Evolutionary conservation across 2,113 vertebrate genomes (phyloP).

Genomic region (Rhea americana): DNA sequence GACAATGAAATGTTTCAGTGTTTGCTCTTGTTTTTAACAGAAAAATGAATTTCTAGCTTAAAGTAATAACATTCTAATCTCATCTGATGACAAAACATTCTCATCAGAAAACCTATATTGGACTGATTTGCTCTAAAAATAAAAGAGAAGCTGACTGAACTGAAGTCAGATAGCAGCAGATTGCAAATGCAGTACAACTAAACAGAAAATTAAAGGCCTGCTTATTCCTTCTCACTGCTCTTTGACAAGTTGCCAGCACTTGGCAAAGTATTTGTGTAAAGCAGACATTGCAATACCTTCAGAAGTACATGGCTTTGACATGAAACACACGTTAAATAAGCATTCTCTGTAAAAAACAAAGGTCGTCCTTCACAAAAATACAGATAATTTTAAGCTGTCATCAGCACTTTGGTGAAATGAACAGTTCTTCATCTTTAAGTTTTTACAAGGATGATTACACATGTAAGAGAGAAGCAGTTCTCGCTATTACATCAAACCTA

Average conservation of each 20-base stretch:
- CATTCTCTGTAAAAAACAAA: background rate
- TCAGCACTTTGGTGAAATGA: background rate
- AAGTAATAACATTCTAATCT: background rate
- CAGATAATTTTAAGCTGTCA: background rate
- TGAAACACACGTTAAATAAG: background rate
- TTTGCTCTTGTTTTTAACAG: conserved; percentile 19
- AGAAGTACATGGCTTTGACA: background rate
- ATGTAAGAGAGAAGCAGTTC: background rate
- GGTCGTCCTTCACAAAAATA: background rate
- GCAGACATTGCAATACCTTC: background rate
- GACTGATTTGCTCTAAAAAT: conserved; percentile 19
- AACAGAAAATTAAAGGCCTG: conserved; percentile 23
- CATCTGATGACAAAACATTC: background rate
- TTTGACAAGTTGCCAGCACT: conserved; percentile 27
- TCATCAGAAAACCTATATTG: conserved; percentile 24
- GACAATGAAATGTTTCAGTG: background rate
- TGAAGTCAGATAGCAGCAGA: conserved; percentile 11
- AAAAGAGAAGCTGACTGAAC: conserved; percentile 24
- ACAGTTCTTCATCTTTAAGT: background rate
- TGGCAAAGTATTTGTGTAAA: background rate
- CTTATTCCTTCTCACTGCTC: background rate
- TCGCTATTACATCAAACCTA: background rate
- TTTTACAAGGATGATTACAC: background rate
- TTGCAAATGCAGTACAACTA: background rate
- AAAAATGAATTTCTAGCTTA: conserved; percentile 13